Conservation (phyloP, 1,140 invertebrate genomes). For the Magallana angulata region DNA sequence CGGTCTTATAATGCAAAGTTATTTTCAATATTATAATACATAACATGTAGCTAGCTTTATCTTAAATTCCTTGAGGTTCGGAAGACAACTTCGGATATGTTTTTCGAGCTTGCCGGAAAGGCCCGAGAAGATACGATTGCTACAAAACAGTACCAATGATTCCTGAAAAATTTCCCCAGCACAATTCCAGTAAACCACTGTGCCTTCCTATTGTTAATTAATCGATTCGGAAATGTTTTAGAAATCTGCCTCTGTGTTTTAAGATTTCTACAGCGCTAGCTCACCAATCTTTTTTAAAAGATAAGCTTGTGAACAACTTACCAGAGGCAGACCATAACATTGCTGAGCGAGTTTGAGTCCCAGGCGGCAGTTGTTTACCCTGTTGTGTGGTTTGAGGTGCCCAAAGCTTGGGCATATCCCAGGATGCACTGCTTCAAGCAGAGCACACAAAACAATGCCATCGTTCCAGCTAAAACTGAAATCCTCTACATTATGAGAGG, state of each 20-base stretch:
- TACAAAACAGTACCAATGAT: too few species aligned
- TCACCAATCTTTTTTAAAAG: neutral
- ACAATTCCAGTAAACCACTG: too few species aligned
- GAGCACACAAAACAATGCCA: slow-evolving; percentile 76
- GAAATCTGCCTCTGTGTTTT: neutral
- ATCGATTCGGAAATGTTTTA: too few species aligned
- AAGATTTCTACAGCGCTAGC: neutral
- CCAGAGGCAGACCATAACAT: slow-evolving; percentile 73
- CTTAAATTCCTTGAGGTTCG: too few species aligned
- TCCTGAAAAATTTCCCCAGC: too few species aligned
- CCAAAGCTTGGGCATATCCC: slow-evolving; percentile 77
- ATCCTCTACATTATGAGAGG: slow-evolving; percentile 66
- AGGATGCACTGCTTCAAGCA: slow-evolving; percentile 76
- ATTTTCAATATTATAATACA: too few species aligned
- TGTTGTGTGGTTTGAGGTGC: slow-evolving; percentile 75
- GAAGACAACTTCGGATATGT: too few species aligned
- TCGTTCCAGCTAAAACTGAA: slow-evolving; percentile 77
- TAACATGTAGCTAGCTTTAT: too few species aligned
- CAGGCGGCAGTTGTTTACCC: slow-evolving; percentile 77
- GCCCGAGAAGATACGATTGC: too few species aligned
- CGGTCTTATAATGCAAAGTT: too few species aligned
- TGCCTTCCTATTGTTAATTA: too few species aligned
- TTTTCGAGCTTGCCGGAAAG: too few species aligned
- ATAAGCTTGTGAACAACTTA: slow-evolving; percentile 53
- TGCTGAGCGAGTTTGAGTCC: slow-evolving; percentile 75